Evolutionary conservation across 2,888 invertebrate species (phyloP).

Genomic region (Rhingia campestris): DNA sequence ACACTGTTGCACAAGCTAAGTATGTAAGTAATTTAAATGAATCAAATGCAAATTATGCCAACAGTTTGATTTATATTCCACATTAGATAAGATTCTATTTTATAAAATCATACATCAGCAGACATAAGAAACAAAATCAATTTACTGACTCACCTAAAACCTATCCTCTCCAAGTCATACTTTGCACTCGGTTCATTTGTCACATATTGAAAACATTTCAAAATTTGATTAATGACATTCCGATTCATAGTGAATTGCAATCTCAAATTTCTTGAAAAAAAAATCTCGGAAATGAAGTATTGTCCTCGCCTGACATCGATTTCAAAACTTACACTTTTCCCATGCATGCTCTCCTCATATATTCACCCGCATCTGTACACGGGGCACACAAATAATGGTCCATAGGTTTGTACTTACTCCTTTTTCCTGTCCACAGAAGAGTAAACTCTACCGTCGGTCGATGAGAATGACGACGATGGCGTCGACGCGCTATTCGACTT

Average conservation of each 20-base stretch:
- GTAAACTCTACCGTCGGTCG: neutral
- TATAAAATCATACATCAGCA: too few relatives aligned
- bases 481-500: conserved; percentile 7
- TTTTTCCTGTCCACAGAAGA: neutral
- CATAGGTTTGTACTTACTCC: neutral
- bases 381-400: neutral
- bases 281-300: conserved; percentile 62
- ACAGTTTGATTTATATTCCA: too few relatives aligned
- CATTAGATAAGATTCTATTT: too few relatives aligned
- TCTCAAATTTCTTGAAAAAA: conserved; percentile 26
- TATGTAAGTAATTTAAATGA: too few relatives aligned
- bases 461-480: neutral
- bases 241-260: conserved; percentile 29
- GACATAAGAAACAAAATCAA: too few relatives aligned
- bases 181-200: conserved; percentile 38
- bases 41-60: too few relatives aligned
- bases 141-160: too few relatives aligned
- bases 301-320: conserved; percentile 55
- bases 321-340: conserved; percentile 43
- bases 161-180: neutral
- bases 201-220: conserved; percentile 46
- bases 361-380: neutral
- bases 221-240: conserved; percentile 55
- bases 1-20: too few relatives aligned
- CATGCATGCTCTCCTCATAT: neutral